Conservation (phyloP, 2,888 invertebrate species). For the Drosophila leonis region DNA sequence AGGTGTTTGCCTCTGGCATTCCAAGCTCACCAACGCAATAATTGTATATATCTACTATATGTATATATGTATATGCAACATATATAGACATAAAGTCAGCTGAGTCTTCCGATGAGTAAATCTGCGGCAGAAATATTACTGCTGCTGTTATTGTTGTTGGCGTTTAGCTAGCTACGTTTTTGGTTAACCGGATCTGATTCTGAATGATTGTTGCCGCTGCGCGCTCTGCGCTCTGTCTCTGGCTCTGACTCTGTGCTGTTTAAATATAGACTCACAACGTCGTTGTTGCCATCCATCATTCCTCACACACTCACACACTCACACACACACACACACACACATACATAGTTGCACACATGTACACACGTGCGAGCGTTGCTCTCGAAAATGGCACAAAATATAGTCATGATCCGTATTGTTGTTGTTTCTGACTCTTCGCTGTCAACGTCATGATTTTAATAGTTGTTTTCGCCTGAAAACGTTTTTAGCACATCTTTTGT, state of each 20-base stretch:
- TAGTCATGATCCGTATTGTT: slow-evolving; percentile 51
- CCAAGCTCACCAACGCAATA: slow-evolving; percentile 63
- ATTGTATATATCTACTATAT: slow-evolving; percentile 11
- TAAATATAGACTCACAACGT: slow-evolving; percentile 43
- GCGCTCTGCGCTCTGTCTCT: slow-evolving; percentile 7
- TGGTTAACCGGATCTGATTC: slow-evolving; percentile 79
- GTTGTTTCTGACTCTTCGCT: slow-evolving; percentile 22
- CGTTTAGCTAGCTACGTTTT: slow-evolving; percentile 55
- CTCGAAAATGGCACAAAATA: slow-evolving; percentile 67
- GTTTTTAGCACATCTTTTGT: slow-evolving; percentile 28
- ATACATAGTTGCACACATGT: slow-evolving; percentile 15
- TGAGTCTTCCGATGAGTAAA: slow-evolving; percentile 52
- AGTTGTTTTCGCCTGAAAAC: slow-evolving; percentile 32
- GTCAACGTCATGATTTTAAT: slow-evolving; percentile 64
- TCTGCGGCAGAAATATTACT: slow-evolving; percentile 16
- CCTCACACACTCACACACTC: slow-evolving; percentile 11
- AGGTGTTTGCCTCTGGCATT: slow-evolving; percentile 67
- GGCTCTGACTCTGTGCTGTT: slow-evolving; percentile 31
- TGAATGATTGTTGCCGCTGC: slow-evolving; percentile 57
- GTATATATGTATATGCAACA: not conserved
- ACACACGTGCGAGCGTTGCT: slow-evolving; percentile 65
- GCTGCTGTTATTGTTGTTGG: slow-evolving; percentile 19
- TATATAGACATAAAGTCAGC: slow-evolving; percentile 45
- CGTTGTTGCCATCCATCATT: slow-evolving; percentile 63
- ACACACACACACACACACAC: slow-evolving; percentile 13